Conservation (phyloP, 2,888 invertebrate species). For the Plagodis pulveraria region DNA sequence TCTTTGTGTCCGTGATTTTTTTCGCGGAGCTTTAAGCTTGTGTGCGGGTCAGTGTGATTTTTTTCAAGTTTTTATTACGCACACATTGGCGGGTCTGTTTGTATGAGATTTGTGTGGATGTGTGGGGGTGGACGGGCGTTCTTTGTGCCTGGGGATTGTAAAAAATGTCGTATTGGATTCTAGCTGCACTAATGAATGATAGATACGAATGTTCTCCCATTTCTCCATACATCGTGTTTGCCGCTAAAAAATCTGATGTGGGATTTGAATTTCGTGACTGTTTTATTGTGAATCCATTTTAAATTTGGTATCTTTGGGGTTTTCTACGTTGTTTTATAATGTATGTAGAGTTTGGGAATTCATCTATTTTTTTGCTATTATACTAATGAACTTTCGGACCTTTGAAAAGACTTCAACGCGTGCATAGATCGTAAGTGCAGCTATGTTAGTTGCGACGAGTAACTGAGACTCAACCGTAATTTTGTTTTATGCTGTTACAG, state of each 20-base stretch:
- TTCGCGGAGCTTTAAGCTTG: constrained; percentile 63
- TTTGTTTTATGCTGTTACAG: too few relatives aligned
- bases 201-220: constrained; percentile 70
- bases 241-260: constrained; percentile 70
- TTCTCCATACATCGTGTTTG: constrained; percentile 58
- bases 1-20: constrained; percentile 85
- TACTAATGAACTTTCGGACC: constrained; percentile 12
- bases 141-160: constrained; percentile 83
- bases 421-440: neutral
- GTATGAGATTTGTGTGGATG: constrained; percentile 57
- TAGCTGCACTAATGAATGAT: constrained; percentile 84
- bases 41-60: constrained; percentile 82
- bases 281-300: constrained; percentile 43
- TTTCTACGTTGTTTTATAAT: constrained; percentile 28
- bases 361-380: constrained; percentile 6
- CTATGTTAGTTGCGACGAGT: too few relatives aligned
- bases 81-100: constrained; percentile 56
- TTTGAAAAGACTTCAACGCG: constrained; percentile 32
- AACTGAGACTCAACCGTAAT: too few relatives aligned
- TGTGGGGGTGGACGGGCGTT: constrained; percentile 73
- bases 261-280: constrained; percentile 57
- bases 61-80: constrained; percentile 79
- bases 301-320: constrained; percentile 48
- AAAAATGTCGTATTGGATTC: constrained; percentile 85
- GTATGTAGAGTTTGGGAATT: constrained; percentile 9